Evolutionary conservation across 2,113 vertebrate genomes (phyloP).

Genomic region (Hyaena hyaena): DNA sequence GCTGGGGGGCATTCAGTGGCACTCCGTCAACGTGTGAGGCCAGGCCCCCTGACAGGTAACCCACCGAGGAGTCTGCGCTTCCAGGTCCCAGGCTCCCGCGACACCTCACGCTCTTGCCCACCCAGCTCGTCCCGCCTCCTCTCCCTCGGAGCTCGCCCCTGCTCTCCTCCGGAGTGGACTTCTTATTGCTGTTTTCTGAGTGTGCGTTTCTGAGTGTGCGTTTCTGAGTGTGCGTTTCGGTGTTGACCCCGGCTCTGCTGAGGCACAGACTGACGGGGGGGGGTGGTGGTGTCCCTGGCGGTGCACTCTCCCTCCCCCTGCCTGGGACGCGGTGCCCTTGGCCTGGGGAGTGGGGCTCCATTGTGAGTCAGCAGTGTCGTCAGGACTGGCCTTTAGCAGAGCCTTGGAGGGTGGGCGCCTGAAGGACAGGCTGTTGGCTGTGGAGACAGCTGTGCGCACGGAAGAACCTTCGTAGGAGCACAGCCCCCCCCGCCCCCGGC

Average conservation of each 20-base stretch:
- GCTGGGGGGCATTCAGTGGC: neutral
- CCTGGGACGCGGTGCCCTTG: too few species aligned
- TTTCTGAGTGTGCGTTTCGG: rapidly evolving
- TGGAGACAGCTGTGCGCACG: neutral
- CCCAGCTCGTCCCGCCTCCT: neutral
- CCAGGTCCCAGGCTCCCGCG: neutral
- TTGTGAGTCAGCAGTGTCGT: neutral
- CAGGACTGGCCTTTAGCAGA: neutral
- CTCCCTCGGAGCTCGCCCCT: too few species aligned
- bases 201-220: rapidly evolving
- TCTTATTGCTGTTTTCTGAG: too few species aligned
- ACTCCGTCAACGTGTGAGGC: rapidly evolving
- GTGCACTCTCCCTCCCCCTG: neutral
- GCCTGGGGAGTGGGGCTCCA: too few species aligned
- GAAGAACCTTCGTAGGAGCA: rapidly evolving
- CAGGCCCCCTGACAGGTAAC: rapidly evolving
- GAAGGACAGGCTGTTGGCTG: neutral
- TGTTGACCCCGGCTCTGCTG: neutral
- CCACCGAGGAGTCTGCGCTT: neutral
- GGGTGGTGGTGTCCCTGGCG: rapidly evolving
- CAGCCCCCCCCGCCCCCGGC: neutral
- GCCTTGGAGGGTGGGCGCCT: neutral
- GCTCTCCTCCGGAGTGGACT: neutral
- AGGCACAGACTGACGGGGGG: rapidly evolving
- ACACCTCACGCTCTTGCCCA: neutral